phyloP scores from a whole-genome alignment of 2,888 invertebrate species.

The Agrotis puta region DNA sequence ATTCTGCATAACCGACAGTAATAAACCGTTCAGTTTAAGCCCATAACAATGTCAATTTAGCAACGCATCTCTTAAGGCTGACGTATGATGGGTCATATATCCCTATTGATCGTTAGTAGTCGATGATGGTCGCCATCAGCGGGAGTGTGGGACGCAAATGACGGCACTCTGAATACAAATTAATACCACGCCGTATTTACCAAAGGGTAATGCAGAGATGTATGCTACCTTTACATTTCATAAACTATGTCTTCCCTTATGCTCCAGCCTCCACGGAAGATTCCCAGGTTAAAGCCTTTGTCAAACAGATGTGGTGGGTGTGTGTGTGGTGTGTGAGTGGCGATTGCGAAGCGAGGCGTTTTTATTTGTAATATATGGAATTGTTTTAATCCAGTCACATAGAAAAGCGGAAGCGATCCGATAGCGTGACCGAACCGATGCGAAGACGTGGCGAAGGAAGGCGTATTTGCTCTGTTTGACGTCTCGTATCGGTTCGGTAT shows the following conservation, averaged over 20 bases:
- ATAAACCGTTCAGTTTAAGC: constrained; percentile 39
- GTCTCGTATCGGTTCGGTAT: no score
- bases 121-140: constrained; percentile 26
- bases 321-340: no score
- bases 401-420: no score
- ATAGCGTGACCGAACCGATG: no score
- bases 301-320: no score
- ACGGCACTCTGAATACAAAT: neutral
- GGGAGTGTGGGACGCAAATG: constrained; percentile 18
- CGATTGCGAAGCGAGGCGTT: no score
- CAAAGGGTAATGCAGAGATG: neutral
- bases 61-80: constrained; percentile 25
- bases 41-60: constrained; percentile 43
- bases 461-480: no score
- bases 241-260: neutral
- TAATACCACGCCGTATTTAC: neutral
- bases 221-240: neutral
- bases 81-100: constrained; percentile 33
- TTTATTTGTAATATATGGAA: no score
- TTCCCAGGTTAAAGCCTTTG: no score
- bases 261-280: no score
- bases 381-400: no score
- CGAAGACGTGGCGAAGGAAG: no score
- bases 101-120: constrained; percentile 30
- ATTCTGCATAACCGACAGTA: neutral